Evolutionary conservation across 2,888 invertebrate species (phyloP).

Genomic region (Pocota personata): DNA sequence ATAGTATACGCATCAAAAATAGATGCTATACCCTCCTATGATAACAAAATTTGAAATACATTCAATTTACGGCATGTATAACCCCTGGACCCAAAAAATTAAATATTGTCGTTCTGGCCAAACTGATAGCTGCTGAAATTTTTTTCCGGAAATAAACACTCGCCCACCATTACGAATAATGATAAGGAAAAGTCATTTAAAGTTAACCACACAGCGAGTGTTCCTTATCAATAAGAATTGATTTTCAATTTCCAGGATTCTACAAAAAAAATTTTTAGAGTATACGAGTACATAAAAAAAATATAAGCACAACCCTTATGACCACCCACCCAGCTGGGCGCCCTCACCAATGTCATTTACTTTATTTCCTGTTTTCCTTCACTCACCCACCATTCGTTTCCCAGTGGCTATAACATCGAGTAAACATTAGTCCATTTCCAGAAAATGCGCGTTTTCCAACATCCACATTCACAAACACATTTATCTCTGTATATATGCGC

Average conservation of each 20-base stretch:
- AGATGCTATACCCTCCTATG: background rate
- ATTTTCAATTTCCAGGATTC: constrained; percentile 58
- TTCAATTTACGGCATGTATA: background rate
- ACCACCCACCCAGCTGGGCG: constrained; percentile 16
- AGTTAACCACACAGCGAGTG: constrained; percentile 30
- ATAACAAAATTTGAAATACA: background rate
- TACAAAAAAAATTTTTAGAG: background rate
- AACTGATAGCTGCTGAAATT: background rate
- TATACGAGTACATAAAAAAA: constrained; percentile 6
- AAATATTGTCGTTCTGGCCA: background rate
- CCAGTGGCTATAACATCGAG: constrained; percentile 45
- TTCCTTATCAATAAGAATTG: constrained; percentile 69
- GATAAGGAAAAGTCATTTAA: constrained; percentile 54
- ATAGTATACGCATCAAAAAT: background rate
- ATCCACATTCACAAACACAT: constrained; percentile 30
- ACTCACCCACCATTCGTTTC: background rate
- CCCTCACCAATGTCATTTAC: constrained; percentile 53
- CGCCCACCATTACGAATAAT: constrained; percentile 6
- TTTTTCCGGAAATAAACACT: constrained; percentile 30
- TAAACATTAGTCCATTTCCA: constrained; percentile 60
- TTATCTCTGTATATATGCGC: constrained; percentile 14
- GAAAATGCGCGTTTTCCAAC: constrained; percentile 53
- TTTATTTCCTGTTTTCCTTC: constrained; percentile 54
- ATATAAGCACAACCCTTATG: constrained; percentile 48
- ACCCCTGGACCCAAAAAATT: background rate